These are phyloP conservation scores for Pollenia labialis DNA, from an alignment of 2,888 invertebrate species.

Conservation along the genomic window DNA sequence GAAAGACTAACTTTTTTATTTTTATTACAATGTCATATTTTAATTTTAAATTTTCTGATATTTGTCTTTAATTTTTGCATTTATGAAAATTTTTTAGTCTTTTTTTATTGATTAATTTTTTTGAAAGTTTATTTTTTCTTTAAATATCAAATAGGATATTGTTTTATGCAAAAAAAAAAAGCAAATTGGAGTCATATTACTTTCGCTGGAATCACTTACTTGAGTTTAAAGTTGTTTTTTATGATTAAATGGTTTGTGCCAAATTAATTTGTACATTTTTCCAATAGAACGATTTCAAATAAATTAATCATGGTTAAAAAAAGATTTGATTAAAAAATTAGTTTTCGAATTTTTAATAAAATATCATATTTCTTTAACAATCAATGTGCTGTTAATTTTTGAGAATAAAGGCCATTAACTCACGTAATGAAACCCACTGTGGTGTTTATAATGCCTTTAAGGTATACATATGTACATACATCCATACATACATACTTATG, in stretches of 20 bases:
- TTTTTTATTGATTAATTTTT: conserved; percentile 60
- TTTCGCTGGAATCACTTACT: conserved; percentile 63
- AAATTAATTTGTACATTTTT: conserved; percentile 68
- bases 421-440: not conserved
- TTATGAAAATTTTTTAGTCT: conserved; percentile 12
- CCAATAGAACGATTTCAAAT: conserved; percentile 58
- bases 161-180: not conserved
- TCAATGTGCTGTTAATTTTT: not conserved
- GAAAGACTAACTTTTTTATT: conserved; percentile 5
- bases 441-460: not conserved
- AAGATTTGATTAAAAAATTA: conserved; percentile 9
- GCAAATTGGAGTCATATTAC: conserved; percentile 51
- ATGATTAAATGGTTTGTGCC: conserved; percentile 59
- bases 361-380: conserved; percentile 50
- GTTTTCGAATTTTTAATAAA: conserved; percentile 34
- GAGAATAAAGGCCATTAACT: conserved; percentile 44
- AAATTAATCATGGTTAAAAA: conserved; percentile 20
- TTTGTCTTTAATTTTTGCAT: conserved; percentile 11
- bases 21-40: conserved; percentile 54
- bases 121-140: conserved; percentile 19
- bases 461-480: no score
- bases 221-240: conserved; percentile 33
- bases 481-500: no score
- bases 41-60: not conserved
- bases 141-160: not conserved